Base-by-base conservation (phyloP, 2,888 invertebrate species). In the Heliconius charithonia region DNA sequence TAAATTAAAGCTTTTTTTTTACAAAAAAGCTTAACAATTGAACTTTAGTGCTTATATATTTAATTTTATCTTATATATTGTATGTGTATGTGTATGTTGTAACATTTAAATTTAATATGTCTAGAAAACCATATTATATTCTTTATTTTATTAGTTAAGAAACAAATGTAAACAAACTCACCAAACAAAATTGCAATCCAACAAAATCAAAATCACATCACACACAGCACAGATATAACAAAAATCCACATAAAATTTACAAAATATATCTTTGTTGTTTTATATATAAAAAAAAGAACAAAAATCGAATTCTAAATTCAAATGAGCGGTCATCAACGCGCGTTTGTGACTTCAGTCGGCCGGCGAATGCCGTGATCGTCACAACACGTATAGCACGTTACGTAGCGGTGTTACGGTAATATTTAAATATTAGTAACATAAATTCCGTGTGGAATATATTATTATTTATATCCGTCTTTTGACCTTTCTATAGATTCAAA, bases 351-450 rank as follows among this genome's bases (percentile, higher is more conserved):
- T 88, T 88, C 87, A 85, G 85, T 86, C 86, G 86, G 85, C 84
- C 87, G 85, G 85, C 88, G 91, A 93, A 90, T 93, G 93, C 80
- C 89, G 89, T 88, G 84, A 85, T 84, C 77, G 82, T 79, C 83
- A 85, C 84, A 82, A 51, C 80, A 66, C 83, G 87, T 87, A 86
- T 85, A 84, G 85, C 85, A 84, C 82, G 86, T 92, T 90, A 90
- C 89, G 86, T 85, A 82, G 81, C 79, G 80, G 79, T 86, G 87
- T 89, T 88, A 90, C 92, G 87, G 90, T 91, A 90, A 89, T 88
- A 86, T 88, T 89, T 88, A 86, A 51, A 83, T 83, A 87, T 87
- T 84, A 84, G 85, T 85, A 85, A 85, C 83, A 82, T 77, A 82
- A 78, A 79, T 79, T 81, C 78, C 66, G 70, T 80, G 67, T 78